Evolutionary conservation across 2,113 vertebrate species (phyloP).

Genomic region (Prolemur simus): DNA sequence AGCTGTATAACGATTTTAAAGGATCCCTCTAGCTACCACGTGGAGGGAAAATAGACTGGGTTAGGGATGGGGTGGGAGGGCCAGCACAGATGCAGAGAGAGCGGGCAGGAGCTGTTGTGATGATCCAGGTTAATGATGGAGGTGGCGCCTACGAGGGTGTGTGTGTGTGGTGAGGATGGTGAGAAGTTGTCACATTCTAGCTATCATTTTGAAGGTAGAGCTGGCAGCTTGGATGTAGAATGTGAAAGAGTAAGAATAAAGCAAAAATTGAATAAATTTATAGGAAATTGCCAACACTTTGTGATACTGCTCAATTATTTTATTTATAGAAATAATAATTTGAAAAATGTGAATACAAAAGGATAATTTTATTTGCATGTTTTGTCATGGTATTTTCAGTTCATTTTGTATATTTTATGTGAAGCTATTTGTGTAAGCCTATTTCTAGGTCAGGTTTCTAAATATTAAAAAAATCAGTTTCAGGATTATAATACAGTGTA

Average conservation of each 20-base stretch:
- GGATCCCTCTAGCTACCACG: not conserved
- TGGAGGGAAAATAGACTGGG: not conserved
- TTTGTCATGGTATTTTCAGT: slow-evolving; percentile 17
- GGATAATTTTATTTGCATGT: not conserved
- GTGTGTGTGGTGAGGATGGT: not conserved
- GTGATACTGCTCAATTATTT: not conserved
- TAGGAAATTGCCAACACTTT: not conserved
- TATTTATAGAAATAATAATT: slow-evolving; percentile 3
- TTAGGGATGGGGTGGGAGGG: not conserved
- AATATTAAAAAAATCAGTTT: not conserved
- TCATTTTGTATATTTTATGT: slow-evolving; percentile 29
- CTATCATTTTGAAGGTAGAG: not conserved
- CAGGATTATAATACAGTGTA: slow-evolving; percentile 28
- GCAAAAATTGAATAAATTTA: not conserved
- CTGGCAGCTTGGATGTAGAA: not conserved
- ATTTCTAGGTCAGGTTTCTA: slow-evolving; percentile 31
- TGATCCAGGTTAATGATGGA: not conserved
- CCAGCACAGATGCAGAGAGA: not conserved
- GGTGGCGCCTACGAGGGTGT: not conserved
- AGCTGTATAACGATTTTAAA: not conserved
- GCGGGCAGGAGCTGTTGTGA: not conserved
- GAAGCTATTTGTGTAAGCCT: slow-evolving; percentile 34
- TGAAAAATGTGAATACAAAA: not conserved
- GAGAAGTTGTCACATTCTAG: not conserved
- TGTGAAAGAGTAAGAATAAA: not conserved